These are phyloP conservation scores for Microtus oregoni DNA, from an alignment of 2,113 vertebrate genomes.

Conservation along the genomic window DNA sequence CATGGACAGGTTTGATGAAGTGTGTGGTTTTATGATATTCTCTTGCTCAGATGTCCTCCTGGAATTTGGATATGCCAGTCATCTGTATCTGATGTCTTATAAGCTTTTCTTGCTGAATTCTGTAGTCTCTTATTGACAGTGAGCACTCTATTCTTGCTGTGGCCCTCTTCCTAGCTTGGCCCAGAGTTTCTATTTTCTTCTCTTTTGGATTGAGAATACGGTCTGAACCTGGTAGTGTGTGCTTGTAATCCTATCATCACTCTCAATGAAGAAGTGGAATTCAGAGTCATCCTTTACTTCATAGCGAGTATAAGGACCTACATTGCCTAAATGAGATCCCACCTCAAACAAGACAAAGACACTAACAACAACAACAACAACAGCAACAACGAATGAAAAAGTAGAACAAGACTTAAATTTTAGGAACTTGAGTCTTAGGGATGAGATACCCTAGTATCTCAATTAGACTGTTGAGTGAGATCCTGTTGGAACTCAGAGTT, in stretches of 20 bases:
- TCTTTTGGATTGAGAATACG: constrained; percentile 6
- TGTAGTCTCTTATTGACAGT: background rate
- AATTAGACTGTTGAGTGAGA: background rate
- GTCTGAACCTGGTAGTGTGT: background rate
- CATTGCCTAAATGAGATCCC: background rate
- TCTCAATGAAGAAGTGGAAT: background rate
- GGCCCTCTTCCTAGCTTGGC: constrained; percentile 21
- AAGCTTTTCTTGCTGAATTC: constrained; percentile 6
- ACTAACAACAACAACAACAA: background rate
- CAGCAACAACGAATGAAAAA: constrained; percentile 38
- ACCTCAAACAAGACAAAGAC: background rate
- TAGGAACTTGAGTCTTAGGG: constrained; percentile 20
- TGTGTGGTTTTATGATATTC: background rate
- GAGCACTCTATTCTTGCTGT: constrained; percentile 25
- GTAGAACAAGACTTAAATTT: constrained; percentile 37
- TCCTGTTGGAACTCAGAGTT: constrained; percentile 8
- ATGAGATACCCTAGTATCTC: background rate
- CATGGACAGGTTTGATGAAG: background rate
- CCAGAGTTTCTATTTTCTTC: constrained; percentile 19
- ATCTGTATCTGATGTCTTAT: background rate
- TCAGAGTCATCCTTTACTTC: background rate
- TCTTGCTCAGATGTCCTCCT: constrained; percentile 3
- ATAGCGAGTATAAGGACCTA: background rate
- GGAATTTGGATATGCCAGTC: constrained; percentile 7
- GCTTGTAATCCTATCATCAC: background rate